These are phyloP conservation scores for Clarias fuscus DNA, from an alignment of 2,797 vertebrate species.

Conservation along the genomic window DNA sequence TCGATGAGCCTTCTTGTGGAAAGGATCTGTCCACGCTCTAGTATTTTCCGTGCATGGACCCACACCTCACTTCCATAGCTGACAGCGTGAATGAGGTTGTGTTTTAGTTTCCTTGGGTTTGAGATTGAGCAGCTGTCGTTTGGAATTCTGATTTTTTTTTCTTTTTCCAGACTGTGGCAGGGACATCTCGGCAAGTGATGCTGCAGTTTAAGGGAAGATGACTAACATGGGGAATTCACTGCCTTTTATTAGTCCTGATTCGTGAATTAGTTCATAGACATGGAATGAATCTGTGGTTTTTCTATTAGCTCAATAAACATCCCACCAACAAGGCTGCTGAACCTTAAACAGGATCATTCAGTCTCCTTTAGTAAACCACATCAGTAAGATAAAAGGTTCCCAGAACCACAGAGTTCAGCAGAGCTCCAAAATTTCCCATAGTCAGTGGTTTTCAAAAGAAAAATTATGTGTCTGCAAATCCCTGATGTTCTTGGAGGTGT, in stretches of 20 bases:
- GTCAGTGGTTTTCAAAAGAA: slow-evolving; percentile 27
- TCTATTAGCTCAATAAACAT: not conserved
- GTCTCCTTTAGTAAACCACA: slow-evolving; percentile 18
- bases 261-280: not conserved
- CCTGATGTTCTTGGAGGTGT: not conserved
- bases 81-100: slow-evolving; percentile 15
- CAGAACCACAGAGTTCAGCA: slow-evolving; percentile 22
- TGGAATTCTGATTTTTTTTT: not conserved
- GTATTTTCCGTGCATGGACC: slow-evolving; percentile 24
- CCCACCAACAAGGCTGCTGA: slow-evolving; percentile 5
- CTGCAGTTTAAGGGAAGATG: not conserved
- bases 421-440: slow-evolving; percentile 22
- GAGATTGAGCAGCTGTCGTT: slow-evolving; percentile 15
- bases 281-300: slow-evolving; percentile 24
- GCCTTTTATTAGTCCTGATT: slow-evolving; percentile 1
- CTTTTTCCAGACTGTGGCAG: not conserved
- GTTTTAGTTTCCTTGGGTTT: slow-evolving; percentile 13
- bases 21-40: slow-evolving; percentile 35
- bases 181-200: slow-evolving; percentile 5
- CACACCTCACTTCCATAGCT: slow-evolving; percentile 36
- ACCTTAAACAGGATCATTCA: slow-evolving; percentile 16
- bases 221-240: not conserved
- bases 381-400: not conserved
- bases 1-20: slow-evolving; percentile 28
- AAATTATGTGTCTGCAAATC: slow-evolving; percentile 12